Evolutionary conservation across 2,888 invertebrate species (phyloP).

Genomic region (Tenthredo scrophulariae): DNA sequence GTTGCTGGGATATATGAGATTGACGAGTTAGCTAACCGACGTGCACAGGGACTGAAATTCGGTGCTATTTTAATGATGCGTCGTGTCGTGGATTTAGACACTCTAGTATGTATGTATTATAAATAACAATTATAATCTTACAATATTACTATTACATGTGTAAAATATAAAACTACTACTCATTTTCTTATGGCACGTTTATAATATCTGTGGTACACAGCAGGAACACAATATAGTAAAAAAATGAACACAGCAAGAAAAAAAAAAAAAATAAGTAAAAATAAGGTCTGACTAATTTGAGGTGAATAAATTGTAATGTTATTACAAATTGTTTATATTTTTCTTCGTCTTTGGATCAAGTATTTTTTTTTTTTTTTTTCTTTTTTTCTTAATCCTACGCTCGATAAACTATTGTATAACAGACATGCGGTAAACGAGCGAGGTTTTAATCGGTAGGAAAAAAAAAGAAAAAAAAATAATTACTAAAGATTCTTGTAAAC

Average conservation of each 20-base stretch:
- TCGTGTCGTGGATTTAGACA: constrained; percentile 71
- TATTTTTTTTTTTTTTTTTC: not conserved
- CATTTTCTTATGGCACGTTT: constrained; percentile 78
- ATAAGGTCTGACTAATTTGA: constrained; percentile 67
- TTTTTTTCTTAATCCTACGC: constrained; percentile 47
- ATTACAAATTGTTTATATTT: constrained; percentile 31
- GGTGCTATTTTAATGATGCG: constrained; percentile 76
- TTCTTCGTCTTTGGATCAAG: constrained; percentile 2
- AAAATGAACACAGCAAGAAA: constrained; percentile 62
- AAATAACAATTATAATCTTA: constrained; percentile 75
- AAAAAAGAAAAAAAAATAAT: constrained; percentile 43
- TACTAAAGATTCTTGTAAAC: constrained; percentile 34
- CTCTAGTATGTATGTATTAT: constrained; percentile 76
- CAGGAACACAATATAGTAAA: constrained; percentile 8
- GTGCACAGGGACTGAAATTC: constrained; percentile 71
- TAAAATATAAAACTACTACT: constrained; percentile 71
- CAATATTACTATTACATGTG: constrained; percentile 69
- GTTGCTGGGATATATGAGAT: constrained; percentile 16
- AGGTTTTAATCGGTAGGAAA: not conserved
- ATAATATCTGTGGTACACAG: constrained; percentile 71
- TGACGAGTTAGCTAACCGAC: constrained; percentile 53
- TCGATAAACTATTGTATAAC: constrained; percentile 11
- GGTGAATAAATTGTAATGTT: constrained; percentile 74
- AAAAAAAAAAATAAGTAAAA: not conserved
- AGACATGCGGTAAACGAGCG: not conserved